Base-by-base conservation (phyloP, 1,140 invertebrate genomes). In the Lutraria rhynchaena region DNA sequence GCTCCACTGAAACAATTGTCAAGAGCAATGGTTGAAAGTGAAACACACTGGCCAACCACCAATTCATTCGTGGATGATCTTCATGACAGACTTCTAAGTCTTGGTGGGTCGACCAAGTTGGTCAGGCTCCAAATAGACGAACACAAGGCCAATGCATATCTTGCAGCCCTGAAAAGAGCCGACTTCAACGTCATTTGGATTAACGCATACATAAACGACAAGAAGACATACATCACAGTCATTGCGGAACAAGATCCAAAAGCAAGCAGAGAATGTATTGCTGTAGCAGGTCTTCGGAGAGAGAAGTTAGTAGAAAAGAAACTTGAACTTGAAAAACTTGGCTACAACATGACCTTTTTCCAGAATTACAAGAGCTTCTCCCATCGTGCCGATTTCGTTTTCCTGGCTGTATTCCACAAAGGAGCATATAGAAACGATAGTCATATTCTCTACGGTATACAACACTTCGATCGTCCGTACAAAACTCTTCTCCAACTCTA, bases 291-390 rank as follows among this genome's bases (percentile, higher is more conserved):
- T 3, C 67, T 91, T 19, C 70, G 55, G 0, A 83, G 88, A 58
- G 61, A 86, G 24, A 85, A 84, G 51, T 80, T 91, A 3, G 76
- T 86, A 2, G 70, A 84, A 27, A 73, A 77, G 1, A 90, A 90
- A 82, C 81, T 89, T 0, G 78, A 83, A n/a, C 82, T 87, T 22
- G 85, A 90, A 70, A 76, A 83, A 37, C 44, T 44, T 9, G 83
- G 86, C 33, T 88, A 87, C 80, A 90, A 91, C 63, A 84, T 91
- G 46, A 89, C 88, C 1, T 86, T 87, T 60, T 76, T 91, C 31
- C 89, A 90, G 63, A 90, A 87, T 76, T 91, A 91, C 77, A 85
- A 76, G 27, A 89, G 87, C 55, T 65, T 78, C 37, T 88, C 89
- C 2, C 89, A 90, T 44, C 58, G 71, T 19, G 63, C 83, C n/a